phyloP scores from a whole-genome alignment of 2,888 invertebrate species.

The Flexamia atlantica region DNA sequence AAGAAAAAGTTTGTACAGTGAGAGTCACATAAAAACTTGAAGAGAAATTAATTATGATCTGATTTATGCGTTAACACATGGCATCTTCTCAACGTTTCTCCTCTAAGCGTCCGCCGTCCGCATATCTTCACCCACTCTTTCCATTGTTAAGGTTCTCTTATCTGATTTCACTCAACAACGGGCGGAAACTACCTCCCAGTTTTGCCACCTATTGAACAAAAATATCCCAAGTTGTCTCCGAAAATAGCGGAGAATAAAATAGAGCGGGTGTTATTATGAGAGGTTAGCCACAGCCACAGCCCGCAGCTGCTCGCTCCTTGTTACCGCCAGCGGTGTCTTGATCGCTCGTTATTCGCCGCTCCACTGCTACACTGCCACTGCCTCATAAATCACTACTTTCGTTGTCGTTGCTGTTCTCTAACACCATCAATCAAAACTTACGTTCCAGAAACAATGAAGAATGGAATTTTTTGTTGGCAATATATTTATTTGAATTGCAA shows the following conservation, averaged over 20 bases:
- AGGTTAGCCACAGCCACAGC: slow-evolving; percentile 24
- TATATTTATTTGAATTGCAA: no score
- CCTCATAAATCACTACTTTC: slow-evolving; percentile 7
- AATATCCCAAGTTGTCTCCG: slow-evolving; percentile 35
- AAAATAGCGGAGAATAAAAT: slow-evolving; percentile 41
- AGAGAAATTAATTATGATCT: no score
- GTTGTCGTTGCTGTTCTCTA: slow-evolving; percentile 20
- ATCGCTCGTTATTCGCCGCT: slow-evolving; percentile 33
- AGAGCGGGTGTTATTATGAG: slow-evolving; percentile 43
- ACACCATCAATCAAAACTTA: slow-evolving; percentile 4
- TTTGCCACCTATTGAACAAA: slow-evolving; percentile 38
- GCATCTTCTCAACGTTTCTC: no score
- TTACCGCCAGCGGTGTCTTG: slow-evolving; percentile 6
- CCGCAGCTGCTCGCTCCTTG: slow-evolving; percentile 5
- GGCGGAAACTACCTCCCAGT: background rate
- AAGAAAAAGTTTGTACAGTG: no score
- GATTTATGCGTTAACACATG: no score
- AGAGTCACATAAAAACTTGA: no score
- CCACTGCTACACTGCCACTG: slow-evolving; percentile 22
- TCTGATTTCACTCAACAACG: slow-evolving; percentile 3
- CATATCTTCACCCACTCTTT: background rate
- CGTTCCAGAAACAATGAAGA: no score
- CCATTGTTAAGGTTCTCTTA: background rate
- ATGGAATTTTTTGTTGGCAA: no score
- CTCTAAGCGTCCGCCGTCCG: no score